A percentile compares a stretch with the other conserved stretches of the same genome.
Evolutionary conservation across 2,888 invertebrate species (phyloP).

Genomic region (Drosophila macrospina): DNA sequence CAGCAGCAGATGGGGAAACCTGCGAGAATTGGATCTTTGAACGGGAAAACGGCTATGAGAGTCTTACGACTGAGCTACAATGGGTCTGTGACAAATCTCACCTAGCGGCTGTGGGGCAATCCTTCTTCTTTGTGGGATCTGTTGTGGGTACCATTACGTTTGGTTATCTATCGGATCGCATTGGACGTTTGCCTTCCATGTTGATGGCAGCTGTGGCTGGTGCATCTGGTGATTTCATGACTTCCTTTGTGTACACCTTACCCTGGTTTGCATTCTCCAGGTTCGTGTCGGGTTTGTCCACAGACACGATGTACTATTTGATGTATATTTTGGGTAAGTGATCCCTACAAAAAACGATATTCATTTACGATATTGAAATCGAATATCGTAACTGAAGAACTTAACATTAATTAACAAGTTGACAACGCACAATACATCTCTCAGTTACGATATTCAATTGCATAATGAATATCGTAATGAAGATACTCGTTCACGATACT

Average conservation of each 20-base stretch:
- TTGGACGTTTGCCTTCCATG: conserved; percentile 87
- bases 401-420: too few species aligned
- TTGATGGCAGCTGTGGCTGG: conserved; percentile 86
- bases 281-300: conserved; percentile 88
- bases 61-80: conserved; percentile 87
- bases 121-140: conserved; percentile 87
- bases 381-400: background rate
- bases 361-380: background rate
- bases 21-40: conserved; percentile 87
- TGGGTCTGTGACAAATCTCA: conserved; percentile 88
- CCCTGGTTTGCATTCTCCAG: conserved; percentile 86
- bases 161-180: conserved; percentile 87
- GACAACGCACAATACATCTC: background rate
- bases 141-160: conserved; percentile 87
- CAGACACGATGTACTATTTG: conserved; percentile 87
- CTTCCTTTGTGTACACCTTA: conserved; percentile 85
- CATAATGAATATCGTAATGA: background rate
- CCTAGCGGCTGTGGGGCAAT: conserved; percentile 87
- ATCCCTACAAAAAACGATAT: background rate
- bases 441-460: background rate
- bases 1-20: conserved; percentile 57
- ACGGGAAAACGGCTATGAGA: conserved; percentile 86
- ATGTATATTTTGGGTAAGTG: conserved; percentile 87
- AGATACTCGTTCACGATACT: too few species aligned
- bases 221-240: conserved; percentile 86